These are phyloP conservation scores for Cistogaster globosa DNA, from an alignment of 2,888 invertebrate genomes.

Conservation along the genomic window DNA sequence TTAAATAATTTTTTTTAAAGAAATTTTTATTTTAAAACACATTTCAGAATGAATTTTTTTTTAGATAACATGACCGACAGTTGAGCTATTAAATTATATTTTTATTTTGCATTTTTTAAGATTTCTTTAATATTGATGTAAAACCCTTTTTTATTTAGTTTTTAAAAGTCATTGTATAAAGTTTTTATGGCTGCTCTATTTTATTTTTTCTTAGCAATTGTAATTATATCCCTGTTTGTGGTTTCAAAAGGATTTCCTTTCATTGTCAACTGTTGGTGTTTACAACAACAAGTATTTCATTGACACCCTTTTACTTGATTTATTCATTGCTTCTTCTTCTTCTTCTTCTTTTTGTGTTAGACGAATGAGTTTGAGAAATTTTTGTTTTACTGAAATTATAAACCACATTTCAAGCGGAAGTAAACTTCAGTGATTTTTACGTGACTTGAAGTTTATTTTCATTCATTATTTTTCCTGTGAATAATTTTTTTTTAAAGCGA, in stretches of 20 bases:
- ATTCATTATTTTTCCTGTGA: conserved; percentile 4
- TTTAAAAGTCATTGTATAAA: too few species aligned
- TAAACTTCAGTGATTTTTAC: conserved; percentile 59
- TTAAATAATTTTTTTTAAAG: too few species aligned
- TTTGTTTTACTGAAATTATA: conserved; percentile 43
- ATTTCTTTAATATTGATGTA: neutral
- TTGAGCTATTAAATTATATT: too few species aligned
- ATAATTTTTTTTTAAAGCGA: neutral
- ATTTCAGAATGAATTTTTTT: too few species aligned
- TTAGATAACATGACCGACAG: too few species aligned
- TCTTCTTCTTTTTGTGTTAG: neutral
- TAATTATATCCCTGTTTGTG: conserved; percentile 52
- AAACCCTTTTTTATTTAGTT: neutral
- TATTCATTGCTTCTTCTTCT: neutral
- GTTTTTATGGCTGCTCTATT: conserved; percentile 7
- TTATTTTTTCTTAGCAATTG: neutral
- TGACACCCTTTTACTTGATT: conserved; percentile 31
- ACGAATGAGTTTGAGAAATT: conserved; percentile 15
- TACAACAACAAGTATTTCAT: conserved; percentile 11
- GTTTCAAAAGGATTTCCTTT: conserved; percentile 64
- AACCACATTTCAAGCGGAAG: conserved; percentile 66
- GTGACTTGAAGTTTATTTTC: conserved; percentile 49
- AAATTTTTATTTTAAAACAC: too few species aligned
- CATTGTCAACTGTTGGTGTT: conserved; percentile 33
- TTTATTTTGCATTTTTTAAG: too few species aligned